A percentile compares a stretch with the other conserved stretches of the same genome.
Evolutionary conservation across 2,797 vertebrate genomes (phyloP).

Genomic region (Todus mexicanus): DNA sequence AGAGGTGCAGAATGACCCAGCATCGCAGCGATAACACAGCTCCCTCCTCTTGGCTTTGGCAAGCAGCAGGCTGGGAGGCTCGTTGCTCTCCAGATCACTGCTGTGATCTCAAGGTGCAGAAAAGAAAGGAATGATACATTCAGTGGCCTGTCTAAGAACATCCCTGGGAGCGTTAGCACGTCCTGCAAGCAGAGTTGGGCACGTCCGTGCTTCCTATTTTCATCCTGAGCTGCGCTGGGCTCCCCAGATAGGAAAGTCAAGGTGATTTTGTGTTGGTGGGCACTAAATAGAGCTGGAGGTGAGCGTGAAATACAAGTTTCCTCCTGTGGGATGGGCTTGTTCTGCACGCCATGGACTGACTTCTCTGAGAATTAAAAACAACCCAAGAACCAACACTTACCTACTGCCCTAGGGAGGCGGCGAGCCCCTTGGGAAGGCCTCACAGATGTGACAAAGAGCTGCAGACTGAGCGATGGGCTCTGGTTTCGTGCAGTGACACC

Average conservation of each 20-base stretch:
- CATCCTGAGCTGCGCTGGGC: background rate
- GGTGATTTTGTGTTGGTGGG: background rate
- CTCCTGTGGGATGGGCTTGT: accelerated
- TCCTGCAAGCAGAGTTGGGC: background rate
- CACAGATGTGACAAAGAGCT: background rate
- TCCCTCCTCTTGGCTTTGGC: background rate
- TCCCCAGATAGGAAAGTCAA: background rate
- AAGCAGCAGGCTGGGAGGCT: background rate
- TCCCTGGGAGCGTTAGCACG: accelerated
- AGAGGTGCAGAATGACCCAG: background rate
- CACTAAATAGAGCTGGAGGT: background rate
- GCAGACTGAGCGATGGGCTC: background rate
- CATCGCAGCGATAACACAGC: background rate
- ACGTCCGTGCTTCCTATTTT: accelerated
- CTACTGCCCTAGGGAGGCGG: background rate
- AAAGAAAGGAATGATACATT: background rate
- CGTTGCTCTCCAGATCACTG: background rate
- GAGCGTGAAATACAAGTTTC: background rate
- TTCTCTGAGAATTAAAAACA: background rate
- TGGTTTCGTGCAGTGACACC: background rate
- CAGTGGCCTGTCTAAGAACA: background rate
- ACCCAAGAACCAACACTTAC: background rate
- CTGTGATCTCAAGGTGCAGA: background rate
- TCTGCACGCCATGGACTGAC: accelerated
- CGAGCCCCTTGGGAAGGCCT: background rate